phyloP scores from a whole-genome alignment of 2,113 vertebrate species.

The Uria lomvia region DNA sequence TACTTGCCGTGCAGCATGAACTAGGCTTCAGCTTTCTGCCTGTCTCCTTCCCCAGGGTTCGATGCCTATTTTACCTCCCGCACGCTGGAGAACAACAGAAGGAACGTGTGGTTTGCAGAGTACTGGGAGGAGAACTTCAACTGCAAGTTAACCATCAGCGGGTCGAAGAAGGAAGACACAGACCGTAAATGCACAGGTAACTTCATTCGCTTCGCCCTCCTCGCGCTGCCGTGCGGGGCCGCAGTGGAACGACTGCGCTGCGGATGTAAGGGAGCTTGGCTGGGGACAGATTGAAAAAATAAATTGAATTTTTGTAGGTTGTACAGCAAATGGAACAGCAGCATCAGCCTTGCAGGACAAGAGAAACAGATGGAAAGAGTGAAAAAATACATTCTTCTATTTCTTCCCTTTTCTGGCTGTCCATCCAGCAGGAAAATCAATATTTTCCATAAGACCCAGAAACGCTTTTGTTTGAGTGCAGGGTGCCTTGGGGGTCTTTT shows the following conservation, averaged over 20 bases:
- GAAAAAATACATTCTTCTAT: neutral
- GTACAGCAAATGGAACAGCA: conserved; percentile 14
- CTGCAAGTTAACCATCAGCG: conserved; percentile 93
- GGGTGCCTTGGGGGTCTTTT: neutral
- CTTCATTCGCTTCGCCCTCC: neutral
- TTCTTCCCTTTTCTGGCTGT: neutral
- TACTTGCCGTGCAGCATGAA: rapidly evolving
- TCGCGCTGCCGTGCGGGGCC: neutral
- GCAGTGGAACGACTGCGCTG: neutral
- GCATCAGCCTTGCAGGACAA: neutral
- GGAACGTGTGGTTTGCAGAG: conserved; percentile 97
- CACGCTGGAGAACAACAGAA: conserved; percentile 92
- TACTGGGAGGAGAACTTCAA: conserved; percentile 99
- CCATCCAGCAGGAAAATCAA: neutral
- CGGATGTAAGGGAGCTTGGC: conserved; percentile 4
- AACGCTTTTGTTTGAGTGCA: neutral
- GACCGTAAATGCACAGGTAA: conserved; percentile 95
- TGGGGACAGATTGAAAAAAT: conserved; percentile 40
- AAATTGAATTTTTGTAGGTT: conserved; percentile 51
- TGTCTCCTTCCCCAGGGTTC: conserved; percentile 77
- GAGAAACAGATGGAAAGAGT: neutral
- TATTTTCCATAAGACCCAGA: neutral
- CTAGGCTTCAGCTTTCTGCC: neutral
- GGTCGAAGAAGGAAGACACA: conserved; percentile 92
- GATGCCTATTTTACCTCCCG: conserved; percentile 90